Base-by-base conservation (phyloP, 2,797 vertebrate genomes). In the Epinephelus coioides region DNA sequence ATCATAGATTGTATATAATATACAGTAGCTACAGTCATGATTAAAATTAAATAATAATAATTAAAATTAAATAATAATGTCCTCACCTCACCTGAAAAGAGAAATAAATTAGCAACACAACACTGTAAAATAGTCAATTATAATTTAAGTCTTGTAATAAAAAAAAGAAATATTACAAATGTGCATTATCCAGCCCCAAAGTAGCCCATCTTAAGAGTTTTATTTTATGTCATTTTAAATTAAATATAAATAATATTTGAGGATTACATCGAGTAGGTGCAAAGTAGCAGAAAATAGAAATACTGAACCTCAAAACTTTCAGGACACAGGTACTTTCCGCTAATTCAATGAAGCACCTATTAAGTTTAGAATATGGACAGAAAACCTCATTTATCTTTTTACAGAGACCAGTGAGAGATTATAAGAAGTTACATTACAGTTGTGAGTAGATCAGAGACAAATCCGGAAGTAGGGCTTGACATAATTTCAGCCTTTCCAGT, bases 231-330 rank as follows among this genome's bases (percentile, higher is more conserved):
- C 1, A 18, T 25, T 50, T 44, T 5, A 69, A 11, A 27, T 23
- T 10, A 25, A 15, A 64, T 34, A 34, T 34, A 34, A 30, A 11
- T 27, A 3, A 3, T 57, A 49, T 18, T 5, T 5, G 13, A 18
- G 6, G 15, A 44, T 54, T 23, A 23, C 8, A 18, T 27, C 9
- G 1, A 8, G 3, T 68, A 60, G 13, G 17, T 38, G 19, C 10
- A 55, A 44, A 47, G n/a, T 46, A 18, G 10, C 15, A 79, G 14
- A 19, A 46, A n/a, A 60, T 59, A 18, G 10, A 47, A 67, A 57
- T 43, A 30, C 44, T 54, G 7, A 62, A 18, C 2, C 30, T 34
- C 10, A 51, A 51, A 23, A 50, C 11, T 17, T 7, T 34, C 34
- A 34, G 34, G 6, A 34, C 34, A 34, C 34, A 34, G 34, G 2